These are phyloP conservation scores for Pseudotriccus pelzelni DNA, from an alignment of 2,797 vertebrate genomes.

Conservation along the genomic window DNA sequence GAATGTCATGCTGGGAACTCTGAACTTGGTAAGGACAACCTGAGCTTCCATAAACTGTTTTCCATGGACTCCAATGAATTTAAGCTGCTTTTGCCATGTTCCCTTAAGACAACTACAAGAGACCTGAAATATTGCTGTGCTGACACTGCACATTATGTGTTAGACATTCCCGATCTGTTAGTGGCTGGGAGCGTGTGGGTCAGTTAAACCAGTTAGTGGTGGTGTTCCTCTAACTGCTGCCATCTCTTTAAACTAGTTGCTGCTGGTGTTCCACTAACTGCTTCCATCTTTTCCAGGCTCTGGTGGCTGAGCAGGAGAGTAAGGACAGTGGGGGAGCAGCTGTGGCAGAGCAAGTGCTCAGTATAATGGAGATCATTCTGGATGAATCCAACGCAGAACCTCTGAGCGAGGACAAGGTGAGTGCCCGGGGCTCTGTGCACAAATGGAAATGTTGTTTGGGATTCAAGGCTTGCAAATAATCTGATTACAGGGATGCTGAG, in stretches of 20 bases:
- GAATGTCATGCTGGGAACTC: constrained; percentile 97
- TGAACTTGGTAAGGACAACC: constrained; percentile 87
- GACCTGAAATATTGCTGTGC: background rate
- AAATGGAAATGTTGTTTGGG: background rate
- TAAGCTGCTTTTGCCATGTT: background rate
- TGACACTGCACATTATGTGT: background rate
- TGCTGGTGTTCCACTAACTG: background rate
- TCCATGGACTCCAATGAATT: background rate
- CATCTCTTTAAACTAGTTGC: accelerated
- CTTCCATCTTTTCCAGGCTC: constrained; percentile 77
- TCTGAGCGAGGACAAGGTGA: constrained; percentile 95
- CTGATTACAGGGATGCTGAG: background rate
- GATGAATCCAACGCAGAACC: constrained; percentile 97
- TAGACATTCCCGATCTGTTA: background rate
- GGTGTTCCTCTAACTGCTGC: background rate
- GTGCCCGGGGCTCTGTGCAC: background rate
- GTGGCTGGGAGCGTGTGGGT: background rate
- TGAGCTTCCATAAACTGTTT: background rate
- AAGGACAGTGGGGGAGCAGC: constrained; percentile 97
- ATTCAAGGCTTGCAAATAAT: background rate
- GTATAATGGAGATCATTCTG: constrained; percentile 99
- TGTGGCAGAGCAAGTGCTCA: constrained; percentile 96
- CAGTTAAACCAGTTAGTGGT: background rate
- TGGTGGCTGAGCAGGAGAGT: constrained; percentile 97
- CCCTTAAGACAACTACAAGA: accelerated